A percentile compares a stretch with the other conserved stretches of the same genome.
phyloP scores from a whole-genome alignment of 2,113 vertebrate species.

The Hippocampus comes region DNA sequence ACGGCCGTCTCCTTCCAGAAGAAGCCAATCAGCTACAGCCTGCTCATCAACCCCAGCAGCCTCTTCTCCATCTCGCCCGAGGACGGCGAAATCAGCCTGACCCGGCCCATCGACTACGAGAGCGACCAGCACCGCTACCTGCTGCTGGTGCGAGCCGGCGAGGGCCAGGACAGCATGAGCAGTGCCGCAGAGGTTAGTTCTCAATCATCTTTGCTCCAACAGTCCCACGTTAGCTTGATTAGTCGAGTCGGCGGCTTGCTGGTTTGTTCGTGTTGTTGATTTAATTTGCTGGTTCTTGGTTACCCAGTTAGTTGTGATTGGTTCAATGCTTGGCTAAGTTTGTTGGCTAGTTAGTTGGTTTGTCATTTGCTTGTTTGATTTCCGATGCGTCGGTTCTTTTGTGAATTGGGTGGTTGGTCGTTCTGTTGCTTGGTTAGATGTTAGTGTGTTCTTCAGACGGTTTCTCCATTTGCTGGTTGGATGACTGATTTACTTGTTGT shows the following conservation, averaged over 20 bases:
- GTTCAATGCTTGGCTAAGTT: no score
- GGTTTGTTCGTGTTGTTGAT: neutral
- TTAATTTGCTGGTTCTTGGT: no score
- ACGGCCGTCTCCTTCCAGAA: slow-evolving; percentile 83
- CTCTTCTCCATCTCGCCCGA: slow-evolving; percentile 77
- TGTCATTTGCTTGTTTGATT: no score
- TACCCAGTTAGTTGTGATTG: no score
- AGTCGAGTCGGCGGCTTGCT: neutral
- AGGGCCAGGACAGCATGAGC: slow-evolving; percentile 74
- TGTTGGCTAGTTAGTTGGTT: no score
- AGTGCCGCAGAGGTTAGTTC: slow-evolving; percentile 78
- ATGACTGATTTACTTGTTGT: no score
- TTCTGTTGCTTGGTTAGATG: no score
- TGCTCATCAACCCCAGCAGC: slow-evolving; percentile 82
- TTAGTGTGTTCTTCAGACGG: no score
- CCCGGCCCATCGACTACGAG: slow-evolving; percentile 80
- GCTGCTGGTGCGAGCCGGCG: slow-evolving; percentile 78
- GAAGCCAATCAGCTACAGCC: slow-evolving; percentile 80
- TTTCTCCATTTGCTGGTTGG: no score
- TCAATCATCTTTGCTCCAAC: neutral
- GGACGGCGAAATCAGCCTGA: slow-evolving; percentile 79
- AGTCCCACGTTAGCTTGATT: no score
- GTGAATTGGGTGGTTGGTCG: no score
- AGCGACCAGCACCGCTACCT: slow-evolving; percentile 79
- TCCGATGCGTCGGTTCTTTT: neutral